Evolutionary conservation across 2,888 invertebrate genomes (phyloP).

Genomic region (Chrysomela aeneicollis): DNA sequence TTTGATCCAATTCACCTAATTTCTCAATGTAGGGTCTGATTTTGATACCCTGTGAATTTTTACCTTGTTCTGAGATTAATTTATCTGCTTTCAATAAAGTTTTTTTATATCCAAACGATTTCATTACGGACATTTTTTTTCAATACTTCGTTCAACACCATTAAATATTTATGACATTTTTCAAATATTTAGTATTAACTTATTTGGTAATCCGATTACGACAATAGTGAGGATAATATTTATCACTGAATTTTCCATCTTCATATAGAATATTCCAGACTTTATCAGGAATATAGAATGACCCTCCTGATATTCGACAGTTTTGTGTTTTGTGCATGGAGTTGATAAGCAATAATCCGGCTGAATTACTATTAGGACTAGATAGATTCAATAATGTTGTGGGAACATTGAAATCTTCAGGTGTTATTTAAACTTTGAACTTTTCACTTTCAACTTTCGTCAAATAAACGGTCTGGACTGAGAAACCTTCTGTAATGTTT

Average conservation of each 20-base stretch:
- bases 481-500: too few relatives aligned
- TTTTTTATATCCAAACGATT: constrained; percentile 18
- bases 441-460: too few relatives aligned
- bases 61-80: background rate
- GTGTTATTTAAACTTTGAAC: too few relatives aligned
- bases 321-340: background rate
- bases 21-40: constrained; percentile 25
- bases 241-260: too few relatives aligned
- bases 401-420: background rate
- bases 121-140: constrained; percentile 3
- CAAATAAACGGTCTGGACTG: too few relatives aligned
- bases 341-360: background rate
- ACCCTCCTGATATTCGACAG: background rate
- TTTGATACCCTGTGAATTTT: constrained; percentile 27
- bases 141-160: constrained; percentile 6
- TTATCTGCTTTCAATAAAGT: constrained; percentile 1
- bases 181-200: background rate
- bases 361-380: background rate
- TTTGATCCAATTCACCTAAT: constrained; percentile 6
- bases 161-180: background rate
- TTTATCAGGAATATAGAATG: too few relatives aligned
- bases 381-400: background rate
- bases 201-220: background rate
- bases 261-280: too few relatives aligned
- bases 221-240: background rate